phyloP scores from a whole-genome alignment of 2,113 vertebrate genomes.

The Paralichthys olivaceus region DNA sequence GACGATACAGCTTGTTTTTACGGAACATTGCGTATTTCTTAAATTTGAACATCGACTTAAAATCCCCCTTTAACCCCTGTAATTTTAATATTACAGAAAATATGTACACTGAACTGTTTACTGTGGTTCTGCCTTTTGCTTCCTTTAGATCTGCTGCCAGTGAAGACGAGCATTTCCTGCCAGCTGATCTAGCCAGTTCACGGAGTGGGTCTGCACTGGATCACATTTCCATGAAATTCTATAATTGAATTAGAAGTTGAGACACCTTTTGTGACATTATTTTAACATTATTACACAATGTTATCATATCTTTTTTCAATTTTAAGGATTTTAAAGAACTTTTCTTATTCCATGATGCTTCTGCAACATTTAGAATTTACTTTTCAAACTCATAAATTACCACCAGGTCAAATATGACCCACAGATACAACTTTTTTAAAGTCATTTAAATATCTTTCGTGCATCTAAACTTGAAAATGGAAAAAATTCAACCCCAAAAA shows the following conservation, averaged over 20 bases:
- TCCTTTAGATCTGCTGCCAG: constrained; percentile 21
- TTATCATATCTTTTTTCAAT: not conserved
- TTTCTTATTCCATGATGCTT: not conserved
- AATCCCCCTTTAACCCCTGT: not conserved
- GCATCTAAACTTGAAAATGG: not conserved
- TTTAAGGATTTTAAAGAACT: not conserved
- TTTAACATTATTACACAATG: not conserved
- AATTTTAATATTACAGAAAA: constrained; percentile 1
- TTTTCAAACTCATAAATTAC: not conserved
- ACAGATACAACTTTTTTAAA: not conserved
- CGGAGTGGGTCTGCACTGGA: not conserved
- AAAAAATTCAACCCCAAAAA: too few relatives aligned
- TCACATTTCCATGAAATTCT: not conserved
- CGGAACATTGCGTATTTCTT: not conserved
- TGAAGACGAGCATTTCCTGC: constrained; percentile 4
- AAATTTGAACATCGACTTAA: not conserved
- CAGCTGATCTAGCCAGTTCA: not conserved
- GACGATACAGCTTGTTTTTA: not conserved
- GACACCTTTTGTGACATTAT: not conserved
- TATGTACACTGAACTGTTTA: constrained; percentile 22
- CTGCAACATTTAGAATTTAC: too few relatives aligned
- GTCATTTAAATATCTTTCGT: not conserved
- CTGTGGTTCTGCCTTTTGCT: not conserved
- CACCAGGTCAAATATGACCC: too few relatives aligned
- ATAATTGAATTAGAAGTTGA: not conserved